These are phyloP conservation scores for Pantherophis guttatus DNA, from an alignment of 2,113 vertebrate genomes.

Conservation along the genomic window DNA sequence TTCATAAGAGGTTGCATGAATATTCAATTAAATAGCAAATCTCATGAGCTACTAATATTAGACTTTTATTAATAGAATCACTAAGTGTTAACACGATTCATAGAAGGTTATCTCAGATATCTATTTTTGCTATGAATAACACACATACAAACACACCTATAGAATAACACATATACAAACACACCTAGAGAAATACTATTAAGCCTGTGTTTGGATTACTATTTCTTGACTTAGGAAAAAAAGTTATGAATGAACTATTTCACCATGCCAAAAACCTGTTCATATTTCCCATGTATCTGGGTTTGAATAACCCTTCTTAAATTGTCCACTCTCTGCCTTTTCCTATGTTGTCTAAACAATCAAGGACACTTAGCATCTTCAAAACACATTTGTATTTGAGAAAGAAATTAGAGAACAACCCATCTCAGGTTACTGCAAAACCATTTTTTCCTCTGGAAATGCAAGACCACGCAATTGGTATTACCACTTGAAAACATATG, in stretches of 20 bases:
- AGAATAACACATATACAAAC: neutral
- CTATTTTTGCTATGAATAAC: neutral
- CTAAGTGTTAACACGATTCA: neutral
- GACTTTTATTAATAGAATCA: neutral
- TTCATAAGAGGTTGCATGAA: neutral
- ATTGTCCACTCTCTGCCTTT: neutral
- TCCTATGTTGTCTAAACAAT: neutral
- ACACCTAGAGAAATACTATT: neutral
- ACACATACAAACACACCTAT: neutral
- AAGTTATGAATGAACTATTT: neutral
- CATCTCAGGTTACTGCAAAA: neutral
- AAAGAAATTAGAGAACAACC: neutral
- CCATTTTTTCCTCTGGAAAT: neutral
- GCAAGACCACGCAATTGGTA: neutral
- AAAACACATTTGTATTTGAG: neutral
- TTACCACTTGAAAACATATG: neutral
- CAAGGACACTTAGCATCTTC: neutral
- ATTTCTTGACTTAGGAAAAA: neutral
- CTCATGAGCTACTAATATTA: neutral
- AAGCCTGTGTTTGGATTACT: neutral
- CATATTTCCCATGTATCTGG: neutral
- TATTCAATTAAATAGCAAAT: neutral
- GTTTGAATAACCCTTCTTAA: neutral
- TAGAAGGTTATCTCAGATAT: neutral
- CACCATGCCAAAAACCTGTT: neutral